Evolutionary conservation across 2,888 invertebrate species (phyloP).

Genomic region (Oligia strigilis): DNA sequence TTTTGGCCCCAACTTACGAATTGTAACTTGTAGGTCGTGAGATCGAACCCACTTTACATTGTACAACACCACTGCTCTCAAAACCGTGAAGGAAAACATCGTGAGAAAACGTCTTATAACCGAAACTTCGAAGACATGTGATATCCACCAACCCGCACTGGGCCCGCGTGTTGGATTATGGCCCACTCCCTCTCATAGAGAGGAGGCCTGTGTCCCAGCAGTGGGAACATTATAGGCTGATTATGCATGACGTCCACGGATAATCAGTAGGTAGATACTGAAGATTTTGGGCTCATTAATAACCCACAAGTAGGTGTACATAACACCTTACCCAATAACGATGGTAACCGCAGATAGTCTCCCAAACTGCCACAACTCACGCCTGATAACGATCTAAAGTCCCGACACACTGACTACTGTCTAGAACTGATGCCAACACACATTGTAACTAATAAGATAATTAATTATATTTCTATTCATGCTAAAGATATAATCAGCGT

Average conservation of each 20-base stretch:
- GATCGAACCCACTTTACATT: too few relatives aligned
- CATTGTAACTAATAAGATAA: slow-evolving; percentile 43
- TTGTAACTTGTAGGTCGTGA: too few relatives aligned
- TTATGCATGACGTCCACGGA: not conserved
- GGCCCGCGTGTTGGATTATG: too few relatives aligned
- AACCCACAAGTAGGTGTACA: slow-evolving; percentile 3
- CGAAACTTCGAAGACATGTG: too few relatives aligned
- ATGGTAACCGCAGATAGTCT: slow-evolving; percentile 26
- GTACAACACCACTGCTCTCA: too few relatives aligned
- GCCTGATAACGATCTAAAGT: slow-evolving; percentile 37
- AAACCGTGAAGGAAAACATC: too few relatives aligned
- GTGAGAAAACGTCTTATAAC: too few relatives aligned
- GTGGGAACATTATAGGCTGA: not conserved
- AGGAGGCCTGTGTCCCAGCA: not conserved
- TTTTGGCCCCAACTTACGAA: too few relatives aligned
- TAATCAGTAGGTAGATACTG: not conserved
- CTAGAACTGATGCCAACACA: slow-evolving; percentile 38
- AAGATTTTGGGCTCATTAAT: not conserved
- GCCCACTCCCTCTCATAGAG: not conserved
- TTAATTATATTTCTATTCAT: slow-evolving; percentile 52
- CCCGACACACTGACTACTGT: slow-evolving; percentile 37
- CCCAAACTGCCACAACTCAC: slow-evolving; percentile 46
- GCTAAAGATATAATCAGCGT: slow-evolving; percentile 20
- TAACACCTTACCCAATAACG: slow-evolving; percentile 33
- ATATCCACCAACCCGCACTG: too few relatives aligned